Percentiles rank a stretch among this genome's conserved stretches.
phyloP scores from a whole-genome alignment of 2,888 invertebrate species.

The Callosobruchus maculatus region DNA sequence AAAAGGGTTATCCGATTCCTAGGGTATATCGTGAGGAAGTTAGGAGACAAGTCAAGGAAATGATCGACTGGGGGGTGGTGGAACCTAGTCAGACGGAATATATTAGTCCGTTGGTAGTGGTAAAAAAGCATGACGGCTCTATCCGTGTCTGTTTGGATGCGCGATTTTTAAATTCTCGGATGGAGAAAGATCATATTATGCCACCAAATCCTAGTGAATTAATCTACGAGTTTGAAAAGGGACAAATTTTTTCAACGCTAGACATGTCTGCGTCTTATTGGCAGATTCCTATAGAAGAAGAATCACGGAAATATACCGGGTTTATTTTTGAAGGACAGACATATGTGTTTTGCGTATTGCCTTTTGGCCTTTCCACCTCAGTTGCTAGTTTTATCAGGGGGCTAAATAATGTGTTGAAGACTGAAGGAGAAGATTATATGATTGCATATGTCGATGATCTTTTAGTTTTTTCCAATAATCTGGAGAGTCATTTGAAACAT shows the following conservation, averaged over 20 bases:
- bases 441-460: too few species aligned
- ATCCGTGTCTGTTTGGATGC: constrained; percentile 3
- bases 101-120: not conserved
- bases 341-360: not conserved
- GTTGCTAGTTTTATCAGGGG: constrained; percentile 2
- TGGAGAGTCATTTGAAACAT: too few species aligned
- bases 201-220: constrained; percentile 2
- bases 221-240: constrained; percentile 4
- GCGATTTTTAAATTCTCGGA: constrained; percentile 1
- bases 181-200: constrained; percentile 4
- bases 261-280: constrained; percentile 3
- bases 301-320: constrained; percentile 2
- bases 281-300: constrained; percentile 1
- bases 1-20: too few species aligned
- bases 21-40: too few species aligned
- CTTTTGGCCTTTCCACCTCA: not conserved
- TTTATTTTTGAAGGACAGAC: constrained; percentile 4
- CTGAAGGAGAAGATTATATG: too few species aligned
- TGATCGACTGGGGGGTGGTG: constrained; percentile 9
- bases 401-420: not conserved
- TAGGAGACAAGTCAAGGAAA: too few species aligned
- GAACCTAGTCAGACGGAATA: too few species aligned
- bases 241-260: not conserved
- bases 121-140: not conserved
- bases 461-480: too few species aligned